Percentiles rank a stretch among this genome's conserved stretches.
Evolutionary conservation across 2,113 vertebrate species (phyloP).

Genomic region (Esox niger): DNA sequence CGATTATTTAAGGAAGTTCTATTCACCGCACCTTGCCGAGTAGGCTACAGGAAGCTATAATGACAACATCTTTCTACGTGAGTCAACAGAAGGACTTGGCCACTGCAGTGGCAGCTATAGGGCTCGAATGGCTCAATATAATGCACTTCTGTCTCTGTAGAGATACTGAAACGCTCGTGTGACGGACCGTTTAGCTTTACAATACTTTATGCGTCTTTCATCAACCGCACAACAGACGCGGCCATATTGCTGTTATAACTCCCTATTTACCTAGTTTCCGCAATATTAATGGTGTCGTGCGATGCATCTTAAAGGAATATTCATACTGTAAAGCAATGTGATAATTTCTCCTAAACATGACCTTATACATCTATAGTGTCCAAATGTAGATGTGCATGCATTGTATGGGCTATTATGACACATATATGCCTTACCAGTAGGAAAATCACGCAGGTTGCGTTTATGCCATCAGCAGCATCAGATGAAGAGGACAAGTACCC

Average conservation of each 20-base stretch:
- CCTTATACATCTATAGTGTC: neutral
- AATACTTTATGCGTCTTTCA: conserved; percentile 30
- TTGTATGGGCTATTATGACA: neutral
- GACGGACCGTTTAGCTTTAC: neutral
- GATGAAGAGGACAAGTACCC: conserved; percentile 55
- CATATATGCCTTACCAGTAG: conserved; percentile 54
- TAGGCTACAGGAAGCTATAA: conserved; percentile 38
- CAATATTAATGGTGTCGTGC: conserved; percentile 47
- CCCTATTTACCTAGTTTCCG: conserved; percentile 52
- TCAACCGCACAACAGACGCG: conserved; percentile 35
- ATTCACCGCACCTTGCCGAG: conserved; percentile 65
- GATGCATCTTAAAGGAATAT: conserved; percentile 30
- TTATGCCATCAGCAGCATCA: conserved; percentile 59
- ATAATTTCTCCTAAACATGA: conserved; percentile 21
- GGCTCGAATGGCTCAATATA: conserved; percentile 45
- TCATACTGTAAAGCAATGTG: conserved; percentile 10
- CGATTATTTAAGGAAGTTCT: conserved; percentile 27
- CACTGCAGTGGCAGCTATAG: conserved; percentile 44
- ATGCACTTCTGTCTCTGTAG: conserved; percentile 30
- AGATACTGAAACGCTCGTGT: neutral
- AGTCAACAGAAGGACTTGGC: conserved; percentile 53
- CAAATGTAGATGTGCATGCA: neutral
- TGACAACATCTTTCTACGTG: conserved; percentile 67
- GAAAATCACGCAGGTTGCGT: conserved; percentile 68
- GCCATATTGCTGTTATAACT: conserved; percentile 52